Percentiles rank a stretch among this genome's conserved stretches.
Evolutionary conservation across 2,113 vertebrate species (phyloP).

Genomic region (Xiphorhynchus elegans): DNA sequence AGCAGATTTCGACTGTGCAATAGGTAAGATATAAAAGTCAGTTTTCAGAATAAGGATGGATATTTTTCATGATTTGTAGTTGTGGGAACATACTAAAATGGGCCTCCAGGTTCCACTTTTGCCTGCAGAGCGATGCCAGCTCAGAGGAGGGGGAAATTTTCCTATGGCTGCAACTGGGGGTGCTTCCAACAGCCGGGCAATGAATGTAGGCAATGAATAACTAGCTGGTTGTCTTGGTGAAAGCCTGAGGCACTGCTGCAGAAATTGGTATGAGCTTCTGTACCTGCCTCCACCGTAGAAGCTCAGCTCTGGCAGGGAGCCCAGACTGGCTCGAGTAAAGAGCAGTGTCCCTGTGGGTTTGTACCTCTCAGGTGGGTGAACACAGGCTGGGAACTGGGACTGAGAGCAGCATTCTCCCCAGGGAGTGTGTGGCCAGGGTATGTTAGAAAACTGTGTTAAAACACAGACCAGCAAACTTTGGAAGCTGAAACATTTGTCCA

Average conservation of each 20-base stretch:
- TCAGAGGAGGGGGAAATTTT: not conserved
- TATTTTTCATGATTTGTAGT: accelerated
- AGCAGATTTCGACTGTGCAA: not conserved
- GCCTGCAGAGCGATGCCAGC: not conserved
- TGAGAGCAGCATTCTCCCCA: accelerated
- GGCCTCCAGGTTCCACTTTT: not conserved
- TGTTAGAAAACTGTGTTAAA: not conserved
- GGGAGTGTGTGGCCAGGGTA: accelerated
- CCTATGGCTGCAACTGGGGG: accelerated
- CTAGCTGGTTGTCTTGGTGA: not conserved
- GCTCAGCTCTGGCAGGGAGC: not conserved
- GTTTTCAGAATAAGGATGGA: not conserved
- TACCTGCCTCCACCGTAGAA: not conserved
- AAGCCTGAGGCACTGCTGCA: not conserved
- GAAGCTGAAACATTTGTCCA: not conserved
- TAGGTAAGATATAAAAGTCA: not conserved
- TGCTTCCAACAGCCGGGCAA: not conserved
- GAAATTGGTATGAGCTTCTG: not conserved
- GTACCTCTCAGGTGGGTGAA: accelerated
- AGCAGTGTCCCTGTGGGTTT: not conserved
- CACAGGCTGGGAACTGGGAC: accelerated
- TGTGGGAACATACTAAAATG: not conserved
- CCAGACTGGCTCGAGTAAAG: accelerated
- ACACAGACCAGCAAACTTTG: not conserved
- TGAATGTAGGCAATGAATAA: not conserved